phyloP scores from a whole-genome alignment of 2,888 invertebrate species.

The Ichneumoninae sp. region DNA sequence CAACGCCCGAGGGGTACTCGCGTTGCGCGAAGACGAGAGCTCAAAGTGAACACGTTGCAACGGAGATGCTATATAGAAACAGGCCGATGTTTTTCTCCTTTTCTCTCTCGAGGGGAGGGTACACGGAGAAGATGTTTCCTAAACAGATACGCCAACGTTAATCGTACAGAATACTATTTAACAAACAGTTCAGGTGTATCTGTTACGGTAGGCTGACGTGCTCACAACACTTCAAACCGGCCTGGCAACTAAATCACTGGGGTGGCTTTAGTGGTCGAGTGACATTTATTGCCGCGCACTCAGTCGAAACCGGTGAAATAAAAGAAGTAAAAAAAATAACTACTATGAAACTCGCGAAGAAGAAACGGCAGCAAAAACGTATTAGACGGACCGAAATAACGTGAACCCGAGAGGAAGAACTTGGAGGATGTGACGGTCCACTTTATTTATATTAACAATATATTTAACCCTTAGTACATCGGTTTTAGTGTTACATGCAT shows the following conservation, averaged over 20 bases:
- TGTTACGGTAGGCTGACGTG: conserved; percentile 54
- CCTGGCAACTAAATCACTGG: conserved; percentile 34
- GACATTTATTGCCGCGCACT: conserved; percentile 59
- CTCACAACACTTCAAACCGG: conserved; percentile 55
- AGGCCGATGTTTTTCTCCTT: conserved; percentile 25
- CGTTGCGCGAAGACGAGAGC: conserved; percentile 38
- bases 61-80: conserved; percentile 22
- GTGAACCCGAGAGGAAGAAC: conserved; percentile 33
- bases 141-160: conserved; percentile 60
- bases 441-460: conserved; percentile 70
- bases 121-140: conserved; percentile 58
- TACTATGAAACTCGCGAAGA: not conserved
- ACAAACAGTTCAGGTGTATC: conserved; percentile 62
- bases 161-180: conserved; percentile 63
- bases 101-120: conserved; percentile 26
- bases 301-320: conserved; percentile 13
- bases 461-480: conserved; percentile 63
- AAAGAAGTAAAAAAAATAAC: conserved; percentile 7
- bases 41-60: conserved; percentile 45
- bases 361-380: conserved; percentile 12
- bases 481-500: conserved; percentile 40
- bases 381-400: conserved; percentile 41
- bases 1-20: conserved; percentile 30
- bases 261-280: conserved; percentile 31
- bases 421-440: conserved; percentile 53